These are phyloP conservation scores for Theodoxus fluviatilis DNA, from an alignment of 2,888 invertebrate genomes.

Conservation along the genomic window DNA sequence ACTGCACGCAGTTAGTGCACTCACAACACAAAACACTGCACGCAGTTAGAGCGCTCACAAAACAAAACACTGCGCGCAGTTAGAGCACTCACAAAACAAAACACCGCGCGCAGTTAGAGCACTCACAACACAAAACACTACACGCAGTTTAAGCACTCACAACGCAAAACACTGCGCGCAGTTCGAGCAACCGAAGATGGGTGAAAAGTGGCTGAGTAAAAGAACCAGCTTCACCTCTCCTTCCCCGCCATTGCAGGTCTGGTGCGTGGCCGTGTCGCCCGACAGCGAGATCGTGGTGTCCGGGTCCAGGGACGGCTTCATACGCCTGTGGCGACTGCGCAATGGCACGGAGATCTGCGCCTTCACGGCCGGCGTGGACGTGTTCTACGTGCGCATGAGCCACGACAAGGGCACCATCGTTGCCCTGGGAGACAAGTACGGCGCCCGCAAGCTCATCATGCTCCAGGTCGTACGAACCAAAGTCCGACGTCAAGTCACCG, in stretches of 20 bases:
- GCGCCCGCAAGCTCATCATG: constrained; percentile 65
- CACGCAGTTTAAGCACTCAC: no score
- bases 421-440: constrained; percentile 64
- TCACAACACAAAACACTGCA: no score
- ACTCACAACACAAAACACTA: no score
- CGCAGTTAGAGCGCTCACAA: no score
- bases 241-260: constrained; percentile 52
- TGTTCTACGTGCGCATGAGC: constrained; percentile 64
- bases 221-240: neutral
- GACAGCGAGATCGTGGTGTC: constrained; percentile 65
- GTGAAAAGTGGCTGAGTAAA: no score
- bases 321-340: constrained; percentile 62
- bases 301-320: constrained; percentile 63
- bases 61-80: no score
- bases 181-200: no score
- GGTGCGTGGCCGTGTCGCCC: constrained; percentile 61
- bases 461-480: constrained; percentile 60
- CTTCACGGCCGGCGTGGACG: constrained; percentile 63
- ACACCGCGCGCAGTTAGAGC: no score
- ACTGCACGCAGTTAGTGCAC: no score
- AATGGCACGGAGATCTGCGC: constrained; percentile 60
- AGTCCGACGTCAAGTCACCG: constrained; percentile 49
- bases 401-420: constrained; percentile 64
- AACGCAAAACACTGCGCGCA: no score
- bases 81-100: no score